phyloP scores from a whole-genome alignment of 2,888 invertebrate species.

The Leptogaster cylindrica region DNA sequence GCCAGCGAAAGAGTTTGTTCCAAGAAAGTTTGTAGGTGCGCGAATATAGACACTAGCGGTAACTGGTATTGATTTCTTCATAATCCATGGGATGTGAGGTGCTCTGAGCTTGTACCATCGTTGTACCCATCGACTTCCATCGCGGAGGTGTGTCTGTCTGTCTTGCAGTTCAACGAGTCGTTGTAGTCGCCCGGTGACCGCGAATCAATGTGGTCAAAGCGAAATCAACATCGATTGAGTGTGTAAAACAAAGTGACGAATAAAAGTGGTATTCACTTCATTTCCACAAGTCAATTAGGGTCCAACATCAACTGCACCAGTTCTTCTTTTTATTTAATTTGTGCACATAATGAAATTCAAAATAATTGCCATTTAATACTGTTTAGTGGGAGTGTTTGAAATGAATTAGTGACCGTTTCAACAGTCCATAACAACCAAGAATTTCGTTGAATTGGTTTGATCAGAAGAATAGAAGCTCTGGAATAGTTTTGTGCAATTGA shows the following conservation, averaged over 20 bases:
- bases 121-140: background rate
- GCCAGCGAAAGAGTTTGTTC: background rate
- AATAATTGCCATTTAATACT: background rate
- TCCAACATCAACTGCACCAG: background rate
- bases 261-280: constrained; percentile 17
- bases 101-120: background rate
- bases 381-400: background rate
- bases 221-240: constrained; percentile 6
- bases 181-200: constrained; percentile 45
- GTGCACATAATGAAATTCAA: constrained; percentile 3
- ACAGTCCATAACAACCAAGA: too few relatives aligned
- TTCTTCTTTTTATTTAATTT: background rate
- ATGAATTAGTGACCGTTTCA: too few relatives aligned
- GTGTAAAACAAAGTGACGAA: background rate
- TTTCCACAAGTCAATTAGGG: background rate
- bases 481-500: constrained; percentile 1
- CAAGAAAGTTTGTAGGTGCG: constrained; percentile 31
- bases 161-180: background rate
- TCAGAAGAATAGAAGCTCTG: background rate
- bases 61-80: constrained; percentile 29
- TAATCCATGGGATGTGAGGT: background rate
- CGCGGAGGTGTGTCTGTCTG: background rate
- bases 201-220: constrained; percentile 44
- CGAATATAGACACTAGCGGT: constrained; percentile 8
- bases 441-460: background rate